Evolutionary conservation across 2,113 vertebrate genomes (phyloP).

Genomic region (Formicarius rufipectus): DNA sequence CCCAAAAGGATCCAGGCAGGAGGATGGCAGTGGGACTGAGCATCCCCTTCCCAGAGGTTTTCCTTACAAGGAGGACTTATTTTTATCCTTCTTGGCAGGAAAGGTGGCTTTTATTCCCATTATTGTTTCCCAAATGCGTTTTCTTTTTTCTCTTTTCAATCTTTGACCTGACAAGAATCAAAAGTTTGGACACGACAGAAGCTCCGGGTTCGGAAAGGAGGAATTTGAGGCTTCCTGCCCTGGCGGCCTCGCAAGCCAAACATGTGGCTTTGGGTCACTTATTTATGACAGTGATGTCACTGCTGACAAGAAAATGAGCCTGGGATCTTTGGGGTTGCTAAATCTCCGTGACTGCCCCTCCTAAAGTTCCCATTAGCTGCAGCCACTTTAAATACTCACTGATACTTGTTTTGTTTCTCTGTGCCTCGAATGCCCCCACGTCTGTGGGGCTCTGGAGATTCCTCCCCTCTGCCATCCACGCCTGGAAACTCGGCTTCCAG

Average conservation of each 20-base stretch:
- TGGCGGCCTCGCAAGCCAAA: constrained; percentile 37
- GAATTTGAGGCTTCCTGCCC: constrained; percentile 7
- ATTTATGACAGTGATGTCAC: constrained; percentile 22
- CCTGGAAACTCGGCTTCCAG: neutral
- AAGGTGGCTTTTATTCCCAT: neutral
- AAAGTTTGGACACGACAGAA: neutral
- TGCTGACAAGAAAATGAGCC: constrained; percentile 13
- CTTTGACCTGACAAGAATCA: neutral
- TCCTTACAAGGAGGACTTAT: neutral
- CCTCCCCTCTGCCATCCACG: neutral
- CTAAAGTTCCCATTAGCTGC: neutral
- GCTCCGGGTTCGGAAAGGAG: constrained; percentile 2
- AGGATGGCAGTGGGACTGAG: fast-evolving
- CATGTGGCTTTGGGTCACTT: constrained; percentile 61
- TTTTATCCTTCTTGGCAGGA: neutral
- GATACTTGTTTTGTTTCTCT: neutral
- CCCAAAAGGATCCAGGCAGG: neutral
- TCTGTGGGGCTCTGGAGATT: neutral
- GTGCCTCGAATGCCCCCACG: neutral
- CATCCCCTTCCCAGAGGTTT: fast-evolving
- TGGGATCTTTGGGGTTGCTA: neutral
- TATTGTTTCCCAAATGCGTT: neutral
- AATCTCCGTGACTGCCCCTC: neutral
- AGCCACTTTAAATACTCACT: neutral
- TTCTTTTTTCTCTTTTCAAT: neutral